Percentiles rank a stretch among this genome's conserved stretches.
phyloP scores from a whole-genome alignment of 2,113 vertebrate species.

The Meleagris gallopavo region DNA sequence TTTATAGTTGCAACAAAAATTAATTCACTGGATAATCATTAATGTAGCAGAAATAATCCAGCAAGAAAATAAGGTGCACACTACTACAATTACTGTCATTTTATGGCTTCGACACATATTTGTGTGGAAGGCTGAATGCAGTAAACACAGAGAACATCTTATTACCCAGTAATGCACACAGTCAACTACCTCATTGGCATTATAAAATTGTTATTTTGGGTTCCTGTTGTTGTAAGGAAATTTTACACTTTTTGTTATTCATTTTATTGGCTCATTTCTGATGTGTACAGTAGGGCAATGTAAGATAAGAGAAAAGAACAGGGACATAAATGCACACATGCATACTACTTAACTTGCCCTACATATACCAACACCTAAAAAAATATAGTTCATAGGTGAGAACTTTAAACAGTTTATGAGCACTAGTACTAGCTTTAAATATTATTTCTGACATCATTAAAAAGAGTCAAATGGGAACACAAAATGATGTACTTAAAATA shows the following conservation, averaged over 20 bases:
- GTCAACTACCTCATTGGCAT: constrained; percentile 34
- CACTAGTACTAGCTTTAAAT: neutral
- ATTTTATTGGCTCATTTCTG: constrained; percentile 61
- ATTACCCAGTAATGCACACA: constrained; percentile 34
- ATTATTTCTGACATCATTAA: neutral
- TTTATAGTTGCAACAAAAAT: neutral
- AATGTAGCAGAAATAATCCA: constrained; percentile 41
- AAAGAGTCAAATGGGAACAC: neutral
- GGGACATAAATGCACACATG: neutral
- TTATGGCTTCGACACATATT: constrained; percentile 49
- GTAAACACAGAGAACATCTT: constrained; percentile 50
- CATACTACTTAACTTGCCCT: neutral
- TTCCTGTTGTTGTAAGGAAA: constrained; percentile 52
- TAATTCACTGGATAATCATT: constrained; percentile 14
- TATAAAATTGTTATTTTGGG: constrained; percentile 58
- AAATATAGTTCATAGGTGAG: neutral
- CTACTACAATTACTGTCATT: constrained; percentile 8
- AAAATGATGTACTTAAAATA: neutral
- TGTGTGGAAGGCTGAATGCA: constrained; percentile 28
- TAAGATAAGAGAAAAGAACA: constrained; percentile 42
- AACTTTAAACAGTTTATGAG: constrained; percentile 8
- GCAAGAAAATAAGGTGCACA: neutral
- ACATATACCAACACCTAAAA: neutral
- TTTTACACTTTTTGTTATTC: constrained; percentile 39
- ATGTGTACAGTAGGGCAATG: neutral